Percentiles rank a stretch among this genome's conserved stretches.
Conservation (phyloP, 1,140 invertebrate species). For the Heliothis subflexa region DNA sequence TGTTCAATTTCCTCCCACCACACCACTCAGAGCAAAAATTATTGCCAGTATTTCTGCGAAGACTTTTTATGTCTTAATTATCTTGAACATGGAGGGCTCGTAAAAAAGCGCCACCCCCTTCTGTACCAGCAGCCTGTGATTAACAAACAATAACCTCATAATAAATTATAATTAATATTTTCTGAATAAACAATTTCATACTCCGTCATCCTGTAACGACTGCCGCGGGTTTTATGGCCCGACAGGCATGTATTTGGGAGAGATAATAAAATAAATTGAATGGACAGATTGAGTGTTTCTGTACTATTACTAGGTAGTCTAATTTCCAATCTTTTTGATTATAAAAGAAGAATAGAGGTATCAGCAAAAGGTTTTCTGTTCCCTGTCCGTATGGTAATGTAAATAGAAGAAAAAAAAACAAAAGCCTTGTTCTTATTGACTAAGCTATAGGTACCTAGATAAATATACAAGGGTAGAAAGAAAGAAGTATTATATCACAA, state of each 20-base stretch:
- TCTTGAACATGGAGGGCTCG: conserved; percentile 41
- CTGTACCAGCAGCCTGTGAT: conserved; percentile 46
- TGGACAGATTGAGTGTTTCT: background rate
- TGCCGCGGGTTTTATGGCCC: conserved; percentile 34
- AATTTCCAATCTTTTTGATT: background rate
- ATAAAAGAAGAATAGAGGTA: background rate
- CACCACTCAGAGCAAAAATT: background rate
- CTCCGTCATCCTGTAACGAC: conserved; percentile 23
- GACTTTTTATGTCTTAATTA: conserved; percentile 61
- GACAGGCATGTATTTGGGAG: conserved; percentile 14
- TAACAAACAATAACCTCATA: conserved; percentile 58
- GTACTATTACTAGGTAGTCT: background rate
- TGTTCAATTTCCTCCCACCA: conserved; percentile 15
- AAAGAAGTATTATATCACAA: no score
- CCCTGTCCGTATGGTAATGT: no score
- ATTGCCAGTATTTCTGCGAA: conserved; percentile 49
- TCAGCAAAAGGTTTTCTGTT: no score
- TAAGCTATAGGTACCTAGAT: no score
- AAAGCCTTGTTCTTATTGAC: no score
- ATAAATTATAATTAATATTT: conserved; percentile 60
- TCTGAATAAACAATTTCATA: conserved; percentile 53
- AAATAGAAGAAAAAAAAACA: no score
- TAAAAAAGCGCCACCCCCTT: conserved; percentile 45
- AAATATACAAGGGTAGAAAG: no score
- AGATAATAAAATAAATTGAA: conserved; percentile 11